Conservation (phyloP, 1,140 invertebrate genomes). For the Atta texana region DNA sequence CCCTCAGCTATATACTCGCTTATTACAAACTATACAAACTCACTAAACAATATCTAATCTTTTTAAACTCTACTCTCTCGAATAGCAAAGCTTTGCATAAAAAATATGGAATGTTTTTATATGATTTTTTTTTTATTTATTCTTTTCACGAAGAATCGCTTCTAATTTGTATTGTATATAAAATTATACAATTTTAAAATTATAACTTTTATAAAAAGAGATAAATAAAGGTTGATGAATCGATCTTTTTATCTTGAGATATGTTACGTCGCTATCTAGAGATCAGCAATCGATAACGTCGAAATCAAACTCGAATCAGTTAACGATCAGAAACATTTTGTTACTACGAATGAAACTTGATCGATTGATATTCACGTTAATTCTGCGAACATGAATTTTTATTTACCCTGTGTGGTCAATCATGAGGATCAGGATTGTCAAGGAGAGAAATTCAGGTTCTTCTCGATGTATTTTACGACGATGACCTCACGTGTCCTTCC, state of each 20-base stretch:
- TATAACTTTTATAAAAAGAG: neutral
- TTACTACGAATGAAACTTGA: neutral
- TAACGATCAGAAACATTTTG: constrained; percentile 41
- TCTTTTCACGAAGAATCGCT: neutral
- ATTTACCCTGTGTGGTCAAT: neutral
- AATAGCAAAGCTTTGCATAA: neutral
- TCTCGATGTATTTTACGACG: constrained; percentile 38
- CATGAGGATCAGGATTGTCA: neutral
- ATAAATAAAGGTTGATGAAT: constrained; percentile 13
- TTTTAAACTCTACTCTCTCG: neutral
- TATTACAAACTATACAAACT: neutral
- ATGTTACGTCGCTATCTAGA: constrained; percentile 3
- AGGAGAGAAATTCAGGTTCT: constrained; percentile 38
- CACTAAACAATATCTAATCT: neutral
- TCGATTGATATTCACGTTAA: constrained; percentile 47
- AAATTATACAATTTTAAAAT: neutral
- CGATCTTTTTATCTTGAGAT: neutral
- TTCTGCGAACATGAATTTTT: constrained; percentile 22
- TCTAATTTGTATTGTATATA: neutral
- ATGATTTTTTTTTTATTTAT: neutral
- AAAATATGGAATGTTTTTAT: neutral
- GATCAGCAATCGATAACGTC: constrained; percentile 51
- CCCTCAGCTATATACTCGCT: neutral
- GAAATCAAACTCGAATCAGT: constrained; percentile 41
- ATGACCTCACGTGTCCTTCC: constrained; percentile 70